These are phyloP conservation scores for Andrena praecox DNA, from an alignment of 2,888 invertebrate genomes.

Conservation along the genomic window DNA sequence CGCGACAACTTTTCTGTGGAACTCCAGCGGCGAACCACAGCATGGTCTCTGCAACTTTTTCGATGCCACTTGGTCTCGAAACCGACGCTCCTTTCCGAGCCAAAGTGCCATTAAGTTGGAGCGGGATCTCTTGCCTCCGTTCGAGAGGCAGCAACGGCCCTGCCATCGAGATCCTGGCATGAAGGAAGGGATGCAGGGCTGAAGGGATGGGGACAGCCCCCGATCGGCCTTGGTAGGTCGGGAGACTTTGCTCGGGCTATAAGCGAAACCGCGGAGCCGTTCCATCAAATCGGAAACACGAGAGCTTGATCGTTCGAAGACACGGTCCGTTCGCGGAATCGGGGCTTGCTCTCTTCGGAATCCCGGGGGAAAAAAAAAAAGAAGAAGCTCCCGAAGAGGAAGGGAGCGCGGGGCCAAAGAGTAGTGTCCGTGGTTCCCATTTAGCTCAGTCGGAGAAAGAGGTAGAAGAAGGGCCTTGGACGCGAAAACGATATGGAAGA, in stretches of 20 bases:
- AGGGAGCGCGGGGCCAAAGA: slow-evolving; percentile 11
- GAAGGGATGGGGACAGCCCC: neutral
- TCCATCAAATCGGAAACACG: slow-evolving; percentile 17
- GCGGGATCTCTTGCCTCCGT: no score
- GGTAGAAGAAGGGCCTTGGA: slow-evolving; percentile 1
- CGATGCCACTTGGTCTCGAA: no score
- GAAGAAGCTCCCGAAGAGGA: neutral
- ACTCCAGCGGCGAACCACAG: neutral
- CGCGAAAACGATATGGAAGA: slow-evolving; percentile 43
- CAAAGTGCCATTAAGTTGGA: no score
- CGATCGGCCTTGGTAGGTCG: neutral
- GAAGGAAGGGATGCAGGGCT: neutral
- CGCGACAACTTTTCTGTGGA: neutral
- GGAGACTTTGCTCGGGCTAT: neutral
- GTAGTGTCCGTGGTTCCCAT: slow-evolving; percentile 41
- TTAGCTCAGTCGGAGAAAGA: slow-evolving; percentile 6
- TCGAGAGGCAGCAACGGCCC: no score
- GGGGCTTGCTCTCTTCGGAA: slow-evolving; percentile 17
- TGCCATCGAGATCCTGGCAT: no score
- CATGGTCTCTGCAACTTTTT: neutral
- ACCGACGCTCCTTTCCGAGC: no score
- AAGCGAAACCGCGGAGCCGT: slow-evolving; percentile 5
- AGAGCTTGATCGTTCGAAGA: slow-evolving; percentile 4
- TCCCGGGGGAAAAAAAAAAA: slow-evolving; percentile 6
- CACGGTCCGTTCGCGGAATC: slow-evolving; percentile 30